Evolutionary conservation across 2,797 vertebrate species (phyloP).

Genomic region (Ctenopoma multispine): DNA sequence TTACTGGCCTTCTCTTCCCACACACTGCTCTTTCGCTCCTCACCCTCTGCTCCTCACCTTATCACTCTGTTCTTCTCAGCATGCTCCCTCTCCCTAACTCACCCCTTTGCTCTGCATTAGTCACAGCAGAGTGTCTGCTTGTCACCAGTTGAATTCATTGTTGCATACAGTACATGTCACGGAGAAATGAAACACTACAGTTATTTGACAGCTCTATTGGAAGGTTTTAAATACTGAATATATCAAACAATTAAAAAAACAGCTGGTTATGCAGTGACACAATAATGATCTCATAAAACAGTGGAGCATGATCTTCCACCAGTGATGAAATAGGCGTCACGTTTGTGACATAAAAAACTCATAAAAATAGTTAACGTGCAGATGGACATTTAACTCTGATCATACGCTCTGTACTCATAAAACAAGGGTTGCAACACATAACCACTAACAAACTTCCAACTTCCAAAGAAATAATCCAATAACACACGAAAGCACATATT

Average conservation of each 20-base stretch:
- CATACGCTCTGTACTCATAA: not conserved
- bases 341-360: not conserved
- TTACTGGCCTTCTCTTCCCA: slow-evolving; percentile 58
- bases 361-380: not conserved
- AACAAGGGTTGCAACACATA: not conserved
- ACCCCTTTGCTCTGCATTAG: slow-evolving; percentile 9
- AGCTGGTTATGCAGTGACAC: not conserved
- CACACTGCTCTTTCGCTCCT: slow-evolving; percentile 48
- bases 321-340: not conserved
- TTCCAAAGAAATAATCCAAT: not conserved
- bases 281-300: not conserved
- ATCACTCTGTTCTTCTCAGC: slow-evolving; percentile 8
- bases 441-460: not conserved
- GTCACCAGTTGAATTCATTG: not conserved
- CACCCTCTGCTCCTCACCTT: slow-evolving; percentile 18
- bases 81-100: slow-evolving; percentile 3
- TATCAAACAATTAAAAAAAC: not conserved
- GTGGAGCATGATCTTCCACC: not conserved
- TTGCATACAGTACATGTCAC: not conserved
- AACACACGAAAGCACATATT: not conserved
- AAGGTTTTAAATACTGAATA: not conserved
- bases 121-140: slow-evolving; percentile 17
- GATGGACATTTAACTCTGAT: not conserved
- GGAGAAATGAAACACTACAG: not conserved
- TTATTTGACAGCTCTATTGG: not conserved